Evolutionary conservation across 2,888 invertebrate genomes (phyloP), one percentile per base, ranked within the genome.

Genomic region (Dynastes grantii): DNA sequence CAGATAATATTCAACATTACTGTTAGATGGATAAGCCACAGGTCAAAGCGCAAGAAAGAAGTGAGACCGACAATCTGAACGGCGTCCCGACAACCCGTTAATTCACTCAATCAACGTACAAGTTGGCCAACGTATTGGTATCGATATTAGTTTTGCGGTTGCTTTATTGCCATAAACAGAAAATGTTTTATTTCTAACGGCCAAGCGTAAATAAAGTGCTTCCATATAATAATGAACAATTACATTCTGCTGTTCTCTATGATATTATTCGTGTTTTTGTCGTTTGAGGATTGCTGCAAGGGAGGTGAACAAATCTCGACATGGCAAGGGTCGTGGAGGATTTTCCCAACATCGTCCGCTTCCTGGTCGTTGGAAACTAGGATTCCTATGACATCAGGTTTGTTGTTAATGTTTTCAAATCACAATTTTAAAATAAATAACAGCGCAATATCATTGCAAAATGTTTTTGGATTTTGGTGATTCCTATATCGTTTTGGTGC

Each of bases 1-100:
- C 64, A 81, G 86, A 85, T 88, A 87, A 87, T 88, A 87, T 86
- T 87, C 85, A 86, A 84, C 86, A 87, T 87, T 87, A 87, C 83
- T 79, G 79, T 77, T 86, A 86, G 82, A 83, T 83, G 85, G 83
- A 79, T 83, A 82, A 79, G 76, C 81, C 80, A 37, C 82, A 80
- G 79, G 45, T 51, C 27, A 67, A 82, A 79, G 76, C 81, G 81
- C 82, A 80, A 80, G 27, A 71, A 53, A 61, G 63, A 27, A 58
- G 67, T 58, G 51, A 77, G 27, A 58, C 49, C 58, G 45, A 27
- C 29, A 22, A 61, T 27, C 16, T 51, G 6, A 37, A 45, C 45
- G 37, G 49, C 64, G 65, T 55, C 53, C 11, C 77, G 61, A 13
- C 71, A 49, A 32, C 51, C 76, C 76, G 76, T 71, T 71, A 71